Conservation (phyloP, 2,888 invertebrate genomes). For the Willowsia nigromaculata region DNA sequence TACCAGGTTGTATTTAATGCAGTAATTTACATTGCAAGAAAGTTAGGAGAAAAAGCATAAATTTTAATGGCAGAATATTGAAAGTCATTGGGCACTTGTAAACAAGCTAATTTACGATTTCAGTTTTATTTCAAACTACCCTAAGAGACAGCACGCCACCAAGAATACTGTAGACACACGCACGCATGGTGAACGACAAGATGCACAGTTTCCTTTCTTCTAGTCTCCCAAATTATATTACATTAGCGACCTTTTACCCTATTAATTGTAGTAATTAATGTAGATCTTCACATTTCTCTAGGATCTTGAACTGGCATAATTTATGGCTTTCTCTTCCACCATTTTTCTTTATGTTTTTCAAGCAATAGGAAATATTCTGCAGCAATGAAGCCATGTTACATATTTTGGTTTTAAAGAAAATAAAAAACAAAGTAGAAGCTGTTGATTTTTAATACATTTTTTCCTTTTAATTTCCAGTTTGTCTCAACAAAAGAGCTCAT, state of each 20-base stretch:
- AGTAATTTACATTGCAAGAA: not conserved
- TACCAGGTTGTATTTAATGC: not conserved
- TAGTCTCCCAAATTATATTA: constrained; percentile 7
- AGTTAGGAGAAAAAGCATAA: not conserved
- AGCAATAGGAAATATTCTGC: not conserved
- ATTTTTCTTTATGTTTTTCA: not conserved
- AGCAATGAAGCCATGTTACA: not conserved
- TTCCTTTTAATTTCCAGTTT: constrained; percentile 45
- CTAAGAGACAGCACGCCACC: not conserved
- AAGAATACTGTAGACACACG: not conserved
- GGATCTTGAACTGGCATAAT: constrained; percentile 9
- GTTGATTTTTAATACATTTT: constrained; percentile 27
- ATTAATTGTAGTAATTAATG: constrained; percentile 26
- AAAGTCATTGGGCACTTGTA: not conserved
- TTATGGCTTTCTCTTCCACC: not conserved
- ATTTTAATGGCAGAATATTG: not conserved
- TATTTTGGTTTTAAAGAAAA: not conserved
- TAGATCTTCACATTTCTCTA: not conserved
- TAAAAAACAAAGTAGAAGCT: not conserved
- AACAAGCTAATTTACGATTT: constrained; percentile 18
- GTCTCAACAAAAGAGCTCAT: constrained; percentile 15
- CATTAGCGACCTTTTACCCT: not conserved
- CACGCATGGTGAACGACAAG: not conserved
- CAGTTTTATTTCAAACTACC: not conserved
- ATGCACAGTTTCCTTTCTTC: not conserved